Conservation (phyloP, 2,113 vertebrate species). For the Ahaetulla prasina region DNA sequence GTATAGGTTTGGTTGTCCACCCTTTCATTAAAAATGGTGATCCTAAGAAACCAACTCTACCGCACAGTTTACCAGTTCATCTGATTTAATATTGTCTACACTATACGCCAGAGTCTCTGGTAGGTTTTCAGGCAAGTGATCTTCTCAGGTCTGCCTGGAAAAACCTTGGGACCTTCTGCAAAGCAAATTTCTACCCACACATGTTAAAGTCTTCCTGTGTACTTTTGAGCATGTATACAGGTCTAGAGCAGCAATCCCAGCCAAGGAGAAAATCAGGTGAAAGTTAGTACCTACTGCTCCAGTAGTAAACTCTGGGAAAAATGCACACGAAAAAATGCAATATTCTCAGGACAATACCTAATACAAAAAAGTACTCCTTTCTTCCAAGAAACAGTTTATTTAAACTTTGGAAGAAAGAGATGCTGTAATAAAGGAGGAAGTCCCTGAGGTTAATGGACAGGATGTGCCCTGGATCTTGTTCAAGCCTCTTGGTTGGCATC, state of each 20-base stretch:
- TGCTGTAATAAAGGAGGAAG: constrained; percentile 13
- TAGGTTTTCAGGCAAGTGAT: neutral
- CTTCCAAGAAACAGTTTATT: constrained; percentile 25
- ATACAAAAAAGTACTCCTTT: neutral
- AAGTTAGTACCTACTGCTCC: constrained; percentile 3
- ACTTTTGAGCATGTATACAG: constrained; percentile 4
- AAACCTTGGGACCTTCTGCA: neutral
- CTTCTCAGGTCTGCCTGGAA: neutral
- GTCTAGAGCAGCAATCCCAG: neutral
- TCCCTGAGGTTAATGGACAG: constrained; percentile 19
- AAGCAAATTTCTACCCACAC: neutral
- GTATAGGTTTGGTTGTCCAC: neutral
- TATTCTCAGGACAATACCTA: constrained; percentile 6
- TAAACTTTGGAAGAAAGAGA: neutral
- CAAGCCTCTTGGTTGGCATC: constrained; percentile 36
- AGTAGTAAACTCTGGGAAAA: constrained; percentile 21
- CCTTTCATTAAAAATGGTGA: neutral
- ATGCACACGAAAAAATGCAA: constrained; percentile 35
- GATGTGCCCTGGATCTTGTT: constrained; percentile 43
- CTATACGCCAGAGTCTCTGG: neutral
- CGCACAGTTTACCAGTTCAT: neutral
- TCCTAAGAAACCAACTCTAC: neutral
- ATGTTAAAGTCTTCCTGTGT: constrained; percentile 3
- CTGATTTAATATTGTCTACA: neutral
- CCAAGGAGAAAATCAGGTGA: neutral